Evolutionary conservation across 1,140 invertebrate genomes (phyloP).

Genomic region (Drosophila fuyamai): DNA sequence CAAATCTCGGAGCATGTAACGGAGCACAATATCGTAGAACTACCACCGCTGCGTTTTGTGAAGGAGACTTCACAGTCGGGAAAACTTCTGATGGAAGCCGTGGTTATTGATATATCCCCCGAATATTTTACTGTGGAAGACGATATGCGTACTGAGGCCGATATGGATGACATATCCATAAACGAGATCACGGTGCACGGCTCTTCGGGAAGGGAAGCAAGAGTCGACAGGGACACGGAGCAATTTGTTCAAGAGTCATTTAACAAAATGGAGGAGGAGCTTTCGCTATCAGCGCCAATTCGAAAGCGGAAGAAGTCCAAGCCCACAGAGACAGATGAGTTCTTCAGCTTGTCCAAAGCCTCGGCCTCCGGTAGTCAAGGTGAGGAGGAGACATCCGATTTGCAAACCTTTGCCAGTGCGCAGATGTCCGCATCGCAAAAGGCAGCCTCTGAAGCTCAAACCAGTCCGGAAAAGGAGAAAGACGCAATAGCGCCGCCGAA

Average conservation of each 20-base stretch:
- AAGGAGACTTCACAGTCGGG: constrained; percentile 95
- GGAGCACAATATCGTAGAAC: constrained; percentile 93
- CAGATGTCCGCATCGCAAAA: constrained; percentile 85
- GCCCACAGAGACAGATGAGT: constrained; percentile 85
- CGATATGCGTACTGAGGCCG: constrained; percentile 92
- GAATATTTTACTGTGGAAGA: constrained; percentile 92
- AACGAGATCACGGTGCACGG: constrained; percentile 87
- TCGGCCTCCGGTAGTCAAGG: constrained; percentile 71
- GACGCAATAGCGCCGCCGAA: constrained; percentile 74
- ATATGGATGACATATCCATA: constrained; percentile 93
- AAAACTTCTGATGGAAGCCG: constrained; percentile 94
- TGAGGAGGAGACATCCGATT: constrained; percentile 86
- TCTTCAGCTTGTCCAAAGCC: constrained; percentile 85
- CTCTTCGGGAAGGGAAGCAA: constrained; percentile 82
- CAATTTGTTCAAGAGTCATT: constrained; percentile 70
- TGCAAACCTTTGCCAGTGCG: constrained; percentile 88
- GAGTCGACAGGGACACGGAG: constrained; percentile 84
- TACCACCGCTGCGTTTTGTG: constrained; percentile 94
- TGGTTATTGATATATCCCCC: constrained; percentile 95
- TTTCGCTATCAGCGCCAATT: constrained; percentile 68
- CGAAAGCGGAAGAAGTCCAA: constrained; percentile 77
- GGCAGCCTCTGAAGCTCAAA: constrained; percentile 44
- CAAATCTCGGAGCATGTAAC: constrained; percentile 95
- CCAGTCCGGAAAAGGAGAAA: constrained; percentile 60
- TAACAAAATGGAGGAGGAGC: constrained; percentile 78